A percentile compares a stretch with the other conserved stretches of the same genome.
Conservation (phyloP, 2,113 vertebrate species). For the Cavia porcellus region DNA sequence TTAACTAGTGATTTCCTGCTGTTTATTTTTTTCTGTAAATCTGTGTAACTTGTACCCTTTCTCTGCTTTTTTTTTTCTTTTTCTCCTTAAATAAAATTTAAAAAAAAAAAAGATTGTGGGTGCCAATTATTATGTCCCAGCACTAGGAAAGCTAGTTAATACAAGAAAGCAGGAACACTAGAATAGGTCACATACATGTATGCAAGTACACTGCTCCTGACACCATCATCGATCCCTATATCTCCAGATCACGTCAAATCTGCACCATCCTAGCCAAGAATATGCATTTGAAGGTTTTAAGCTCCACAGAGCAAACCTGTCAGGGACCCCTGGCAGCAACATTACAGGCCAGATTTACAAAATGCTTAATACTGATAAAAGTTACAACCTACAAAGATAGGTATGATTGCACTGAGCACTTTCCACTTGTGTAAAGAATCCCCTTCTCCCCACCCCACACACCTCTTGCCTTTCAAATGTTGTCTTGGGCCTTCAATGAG, state of each 20-base stretch:
- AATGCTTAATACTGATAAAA: neutral
- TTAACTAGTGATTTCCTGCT: no score
- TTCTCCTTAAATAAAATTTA: no score
- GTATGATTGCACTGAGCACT: neutral
- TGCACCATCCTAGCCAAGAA: neutral
- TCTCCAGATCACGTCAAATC: neutral
- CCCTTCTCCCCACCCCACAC: no score
- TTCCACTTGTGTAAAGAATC: neutral
- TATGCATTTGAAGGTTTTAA: neutral
- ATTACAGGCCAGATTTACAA: neutral
- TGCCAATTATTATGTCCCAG: neutral
- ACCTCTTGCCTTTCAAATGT: neutral
- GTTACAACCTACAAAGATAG: neutral
- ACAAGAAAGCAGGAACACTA: neutral
- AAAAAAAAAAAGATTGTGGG: neutral
- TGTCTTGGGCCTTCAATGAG: neutral
- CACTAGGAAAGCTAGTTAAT: neutral
- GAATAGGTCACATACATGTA: rapidly evolving
- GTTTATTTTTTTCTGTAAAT: no score
- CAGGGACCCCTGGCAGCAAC: neutral
- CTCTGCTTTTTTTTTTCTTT: no score
- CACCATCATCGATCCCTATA: no score
- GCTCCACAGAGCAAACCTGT: neutral
- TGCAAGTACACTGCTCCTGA: neutral
- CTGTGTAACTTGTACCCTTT: no score